A percentile compares a stretch with the other conserved stretches of the same genome.
phyloP scores from a whole-genome alignment of 2,113 vertebrate genomes.

The Pampusana beccarii region DNA sequence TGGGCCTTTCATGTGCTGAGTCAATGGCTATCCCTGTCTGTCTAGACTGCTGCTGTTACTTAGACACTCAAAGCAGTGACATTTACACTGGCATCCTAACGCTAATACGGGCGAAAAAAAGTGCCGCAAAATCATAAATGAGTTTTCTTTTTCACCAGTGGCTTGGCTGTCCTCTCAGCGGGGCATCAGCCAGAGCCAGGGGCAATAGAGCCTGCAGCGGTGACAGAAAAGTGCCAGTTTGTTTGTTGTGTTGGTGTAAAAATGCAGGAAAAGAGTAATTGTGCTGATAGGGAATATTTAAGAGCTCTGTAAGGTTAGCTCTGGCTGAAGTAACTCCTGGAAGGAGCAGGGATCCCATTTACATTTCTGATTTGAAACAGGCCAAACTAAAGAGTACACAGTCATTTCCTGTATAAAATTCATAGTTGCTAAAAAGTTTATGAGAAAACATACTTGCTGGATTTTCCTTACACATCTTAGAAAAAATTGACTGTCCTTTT shows the following conservation, averaged over 20 bases:
- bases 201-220: background rate
- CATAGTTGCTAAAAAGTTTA: background rate
- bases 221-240: background rate
- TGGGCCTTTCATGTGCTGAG: conserved; percentile 27
- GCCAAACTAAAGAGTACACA: background rate
- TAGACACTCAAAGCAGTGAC: background rate
- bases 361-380: background rate
- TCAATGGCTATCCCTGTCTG: background rate
- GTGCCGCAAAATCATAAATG: background rate
- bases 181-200: background rate
- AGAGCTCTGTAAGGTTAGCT: background rate
- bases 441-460: rapidly evolving
- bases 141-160: background rate
- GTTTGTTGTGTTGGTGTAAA: background rate
- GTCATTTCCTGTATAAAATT: background rate
- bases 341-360: background rate
- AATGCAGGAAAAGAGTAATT: background rate
- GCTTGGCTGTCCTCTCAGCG: background rate
- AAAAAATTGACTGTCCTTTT: background rate
- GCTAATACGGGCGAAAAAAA: background rate
- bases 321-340: background rate
- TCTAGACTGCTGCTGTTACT: background rate
- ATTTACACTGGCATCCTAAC: background rate
- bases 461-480: background rate
- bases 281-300: background rate